Conservation (phyloP, 2,888 invertebrate genomes). For the Boloria euphrosyne region DNA sequence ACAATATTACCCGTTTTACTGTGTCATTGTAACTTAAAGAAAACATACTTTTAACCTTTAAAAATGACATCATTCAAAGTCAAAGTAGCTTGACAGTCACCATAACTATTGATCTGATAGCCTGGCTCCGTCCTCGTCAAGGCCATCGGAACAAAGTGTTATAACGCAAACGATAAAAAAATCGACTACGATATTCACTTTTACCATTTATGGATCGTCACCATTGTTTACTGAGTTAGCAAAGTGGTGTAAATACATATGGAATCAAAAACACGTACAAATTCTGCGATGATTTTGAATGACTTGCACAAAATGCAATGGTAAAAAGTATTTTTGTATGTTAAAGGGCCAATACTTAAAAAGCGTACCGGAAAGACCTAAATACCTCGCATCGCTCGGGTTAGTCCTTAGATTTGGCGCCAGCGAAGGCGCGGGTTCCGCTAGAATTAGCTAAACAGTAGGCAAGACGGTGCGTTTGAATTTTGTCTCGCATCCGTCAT, state of each 20-base stretch:
- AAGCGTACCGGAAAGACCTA: slow-evolving; percentile 27
- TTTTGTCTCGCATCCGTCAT: no score
- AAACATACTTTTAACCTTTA: slow-evolving; percentile 24
- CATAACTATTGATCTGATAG: slow-evolving; percentile 35
- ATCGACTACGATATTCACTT: slow-evolving; percentile 44
- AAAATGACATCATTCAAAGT: slow-evolving; percentile 33
- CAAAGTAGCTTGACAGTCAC: slow-evolving; percentile 26
- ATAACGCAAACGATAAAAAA: slow-evolving; percentile 43
- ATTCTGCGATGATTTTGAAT: slow-evolving; percentile 42
- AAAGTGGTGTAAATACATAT: slow-evolving; percentile 47
- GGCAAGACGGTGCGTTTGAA: no score
- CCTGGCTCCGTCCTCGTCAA: slow-evolving; percentile 29
- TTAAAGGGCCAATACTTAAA: background rate
- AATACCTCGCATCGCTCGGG: no score
- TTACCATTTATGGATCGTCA: slow-evolving; percentile 45
- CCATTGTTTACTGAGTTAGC: slow-evolving; percentile 49
- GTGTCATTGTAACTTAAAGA: background rate
- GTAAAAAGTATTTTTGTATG: slow-evolving; percentile 1
- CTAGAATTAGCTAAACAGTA: no score
- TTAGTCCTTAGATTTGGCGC: no score
- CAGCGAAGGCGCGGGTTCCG: no score
- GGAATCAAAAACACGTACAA: slow-evolving; percentile 46
- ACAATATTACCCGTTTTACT: background rate
- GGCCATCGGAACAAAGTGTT: slow-evolving; percentile 40
- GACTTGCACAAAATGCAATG: slow-evolving; percentile 10